Evolutionary conservation across 2,888 invertebrate species (phyloP).

Genomic region (Camptogramma bilineatum): DNA sequence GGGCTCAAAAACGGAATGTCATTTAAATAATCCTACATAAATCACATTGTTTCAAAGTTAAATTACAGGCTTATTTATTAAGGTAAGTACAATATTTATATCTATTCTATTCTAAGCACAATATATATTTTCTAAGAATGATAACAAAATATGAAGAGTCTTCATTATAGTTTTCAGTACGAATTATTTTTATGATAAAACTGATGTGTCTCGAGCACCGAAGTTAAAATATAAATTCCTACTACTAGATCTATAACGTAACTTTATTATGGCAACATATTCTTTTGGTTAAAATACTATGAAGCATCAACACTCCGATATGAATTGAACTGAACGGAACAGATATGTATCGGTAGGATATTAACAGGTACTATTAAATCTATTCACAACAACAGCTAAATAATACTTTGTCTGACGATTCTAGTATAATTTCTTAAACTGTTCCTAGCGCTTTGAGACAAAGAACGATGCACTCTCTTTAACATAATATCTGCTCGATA

Average conservation of each 20-base stretch:
- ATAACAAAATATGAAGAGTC: conserved; percentile 69
- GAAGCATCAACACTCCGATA: conserved; percentile 46
- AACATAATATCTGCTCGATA: neutral
- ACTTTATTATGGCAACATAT: conserved; percentile 74
- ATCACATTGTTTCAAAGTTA: conserved; percentile 32
- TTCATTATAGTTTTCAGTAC: conserved; percentile 61
- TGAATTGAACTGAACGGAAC: conserved; percentile 49
- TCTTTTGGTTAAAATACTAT: conserved; percentile 71
- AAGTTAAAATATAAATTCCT: conserved; percentile 55
- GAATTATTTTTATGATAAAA: conserved; percentile 48
- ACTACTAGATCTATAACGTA: conserved; percentile 57
- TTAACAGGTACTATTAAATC: conserved; percentile 70
- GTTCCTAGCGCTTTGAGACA: conserved; percentile 1
- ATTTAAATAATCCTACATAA: conserved; percentile 20
- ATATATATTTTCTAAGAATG: conserved; percentile 64
- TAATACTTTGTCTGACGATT: conserved; percentile 72
- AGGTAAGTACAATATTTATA: conserved; percentile 4
- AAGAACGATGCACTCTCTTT: neutral
- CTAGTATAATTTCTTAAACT: conserved; percentile 35
- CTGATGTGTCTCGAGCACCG: conserved; percentile 79
- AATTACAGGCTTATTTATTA: conserved; percentile 15
- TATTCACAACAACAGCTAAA: conserved; percentile 66
- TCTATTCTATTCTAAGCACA: conserved; percentile 53
- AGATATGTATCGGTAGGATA: conserved; percentile 72
- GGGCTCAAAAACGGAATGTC: conserved; percentile 22